Conservation (phyloP, 2,113 vertebrate species). For the Sisor rabdophorus region DNA sequence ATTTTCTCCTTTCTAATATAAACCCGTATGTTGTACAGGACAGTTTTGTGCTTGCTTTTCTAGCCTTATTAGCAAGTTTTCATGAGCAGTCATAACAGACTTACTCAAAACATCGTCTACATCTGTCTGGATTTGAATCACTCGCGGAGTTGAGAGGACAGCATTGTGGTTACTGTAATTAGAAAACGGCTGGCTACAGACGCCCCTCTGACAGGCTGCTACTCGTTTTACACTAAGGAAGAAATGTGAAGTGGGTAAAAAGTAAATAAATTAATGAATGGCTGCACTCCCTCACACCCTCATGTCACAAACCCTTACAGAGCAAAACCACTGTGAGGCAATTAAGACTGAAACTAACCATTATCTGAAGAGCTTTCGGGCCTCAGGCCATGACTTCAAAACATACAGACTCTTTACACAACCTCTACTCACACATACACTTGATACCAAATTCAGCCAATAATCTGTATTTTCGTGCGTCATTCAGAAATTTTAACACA, state of each 20-base stretch:
- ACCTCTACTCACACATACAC: not conserved
- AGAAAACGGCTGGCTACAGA: not conserved
- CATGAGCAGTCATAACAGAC: not conserved
- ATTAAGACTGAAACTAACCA: not conserved
- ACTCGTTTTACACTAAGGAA: not conserved
- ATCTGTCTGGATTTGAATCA: not conserved
- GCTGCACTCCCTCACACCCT: not conserved
- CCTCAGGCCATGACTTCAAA: not conserved
- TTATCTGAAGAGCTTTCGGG: not conserved
- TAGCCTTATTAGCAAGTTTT: not conserved
- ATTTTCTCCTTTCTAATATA: not conserved
- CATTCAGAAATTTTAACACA: not conserved
- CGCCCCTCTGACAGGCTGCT: not conserved
- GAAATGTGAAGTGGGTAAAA: not conserved
- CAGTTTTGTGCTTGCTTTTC: not conserved
- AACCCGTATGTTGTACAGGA: not conserved
- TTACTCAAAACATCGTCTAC: not conserved
- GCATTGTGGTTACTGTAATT: not conserved
- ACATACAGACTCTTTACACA: not conserved
- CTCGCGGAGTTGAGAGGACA: not conserved
- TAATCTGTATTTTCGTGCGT: too few species aligned
- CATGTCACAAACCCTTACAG: not conserved
- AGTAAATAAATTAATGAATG: too few species aligned
- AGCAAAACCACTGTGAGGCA: not conserved
- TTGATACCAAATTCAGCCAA: not conserved